A percentile compares a stretch with the other conserved stretches of the same genome.
These are phyloP conservation scores for Pholis gunnellus DNA, from an alignment of 2,113 vertebrate species.

Conservation along the genomic window DNA sequence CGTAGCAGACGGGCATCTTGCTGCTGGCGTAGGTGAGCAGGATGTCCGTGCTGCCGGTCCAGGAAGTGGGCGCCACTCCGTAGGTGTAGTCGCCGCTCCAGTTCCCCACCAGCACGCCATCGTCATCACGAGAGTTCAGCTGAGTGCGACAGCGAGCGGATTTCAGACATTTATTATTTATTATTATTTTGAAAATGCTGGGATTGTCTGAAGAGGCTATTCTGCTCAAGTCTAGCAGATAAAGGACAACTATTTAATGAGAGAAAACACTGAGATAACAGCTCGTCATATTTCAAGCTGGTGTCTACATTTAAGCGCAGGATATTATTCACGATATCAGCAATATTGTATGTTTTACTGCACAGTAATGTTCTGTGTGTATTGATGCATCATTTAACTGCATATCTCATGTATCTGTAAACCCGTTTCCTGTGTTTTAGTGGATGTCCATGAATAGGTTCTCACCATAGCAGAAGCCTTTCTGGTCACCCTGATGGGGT, in stretches of 20 bases:
- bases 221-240: background rate
- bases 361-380: background rate
- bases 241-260: background rate
- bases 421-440: background rate
- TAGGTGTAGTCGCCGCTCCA: slow-evolving; percentile 91
- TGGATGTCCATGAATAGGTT: background rate
- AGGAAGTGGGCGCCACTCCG: slow-evolving; percentile 93
- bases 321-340: background rate
- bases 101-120: slow-evolving; percentile 91
- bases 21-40: slow-evolving; percentile 87
- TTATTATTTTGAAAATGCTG: background rate
- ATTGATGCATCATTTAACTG: background rate
- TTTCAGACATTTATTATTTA: background rate
- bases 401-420: background rate
- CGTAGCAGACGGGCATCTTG: slow-evolving; percentile 87
- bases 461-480: slow-evolving; percentile 95
- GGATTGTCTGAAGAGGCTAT: background rate
- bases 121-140: slow-evolving; percentile 93
- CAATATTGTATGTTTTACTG: background rate
- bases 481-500: slow-evolving; percentile 92
- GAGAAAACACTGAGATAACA: background rate
- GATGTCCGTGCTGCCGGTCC: slow-evolving; percentile 97
- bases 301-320: background rate
- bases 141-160: slow-evolving; percentile 52
- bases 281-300: background rate